These are phyloP conservation scores for Tapera naevia DNA, from an alignment of 2,797 vertebrate species.

Conservation along the genomic window DNA sequence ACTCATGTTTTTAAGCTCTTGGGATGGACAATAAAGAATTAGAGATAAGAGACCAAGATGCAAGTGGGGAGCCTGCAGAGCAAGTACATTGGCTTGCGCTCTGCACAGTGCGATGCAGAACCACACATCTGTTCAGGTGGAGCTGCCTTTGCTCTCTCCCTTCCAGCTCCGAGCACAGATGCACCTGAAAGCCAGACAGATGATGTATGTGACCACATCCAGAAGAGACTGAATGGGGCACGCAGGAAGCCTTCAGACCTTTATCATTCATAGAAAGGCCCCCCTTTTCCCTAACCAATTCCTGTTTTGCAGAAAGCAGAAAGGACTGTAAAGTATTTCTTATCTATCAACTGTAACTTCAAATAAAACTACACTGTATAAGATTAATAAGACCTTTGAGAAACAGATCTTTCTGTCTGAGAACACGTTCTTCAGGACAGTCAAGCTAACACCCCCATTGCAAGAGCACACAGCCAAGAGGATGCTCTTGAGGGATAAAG, in stretches of 20 bases:
- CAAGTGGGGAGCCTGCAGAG: background rate
- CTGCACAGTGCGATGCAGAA: accelerated
- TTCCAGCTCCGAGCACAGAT: background rate
- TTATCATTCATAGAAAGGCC: background rate
- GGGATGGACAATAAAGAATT: background rate
- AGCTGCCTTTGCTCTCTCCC: background rate
- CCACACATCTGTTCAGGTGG: accelerated
- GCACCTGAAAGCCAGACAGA: background rate
- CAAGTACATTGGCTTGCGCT: accelerated
- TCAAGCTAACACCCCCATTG: background rate
- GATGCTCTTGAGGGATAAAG: background rate
- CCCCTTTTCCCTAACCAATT: background rate
- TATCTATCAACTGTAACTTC: background rate
- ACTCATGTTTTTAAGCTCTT: background rate
- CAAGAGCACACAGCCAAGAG: background rate
- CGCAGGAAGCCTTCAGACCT: background rate
- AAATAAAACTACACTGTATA: background rate
- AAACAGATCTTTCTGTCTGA: background rate
- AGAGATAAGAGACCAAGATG: background rate
- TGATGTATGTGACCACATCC: background rate
- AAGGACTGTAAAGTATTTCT: background rate
- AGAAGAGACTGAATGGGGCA: background rate
- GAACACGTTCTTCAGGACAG: background rate
- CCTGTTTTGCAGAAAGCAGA: background rate
- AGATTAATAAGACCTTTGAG: background rate